Evolutionary conservation across 2,797 vertebrate species (phyloP), one percentile per base, ranked within the genome.

Genomic region (Chelonia mydas): DNA sequence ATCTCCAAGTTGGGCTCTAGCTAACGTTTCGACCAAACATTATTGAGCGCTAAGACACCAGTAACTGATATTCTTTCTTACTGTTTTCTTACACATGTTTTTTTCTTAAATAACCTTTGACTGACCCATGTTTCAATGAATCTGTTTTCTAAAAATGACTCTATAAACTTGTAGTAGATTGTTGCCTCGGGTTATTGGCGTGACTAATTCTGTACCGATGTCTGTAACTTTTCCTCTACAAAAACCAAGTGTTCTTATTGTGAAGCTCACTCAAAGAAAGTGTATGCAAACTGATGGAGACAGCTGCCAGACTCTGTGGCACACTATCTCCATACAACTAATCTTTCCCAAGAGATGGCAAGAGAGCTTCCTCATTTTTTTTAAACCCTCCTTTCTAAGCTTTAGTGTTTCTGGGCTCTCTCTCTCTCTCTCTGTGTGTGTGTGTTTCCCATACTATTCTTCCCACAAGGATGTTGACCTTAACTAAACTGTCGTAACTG

Each of bases 1-100:
- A 88, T n/a, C 11, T 74, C 90, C 57, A 84, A 95, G 49, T 41
- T 90, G 88, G 88, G 45, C 37, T 91, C 9, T 88, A 94, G 3
- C 61, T 91, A 88, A 80, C 4, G 1, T 55, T 55, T 77, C 50
- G 79, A 27, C 79, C 54, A 1, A 49, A 23, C 90, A 88, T n/a
- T 85, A 47, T 74, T 90, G 85, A 92, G 83, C 53, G 86, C 86
- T 51, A 87, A 88, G 87, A 81, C 25, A 37, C 65, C 9, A 37
- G 33, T 68, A 68, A 68, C n/a, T 2, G 16, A 21, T 68, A 37
- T 65, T 65, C 61, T 65, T n/a, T n/a, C 33, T 5, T 61, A 61
- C 31, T 21, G n/a, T 37, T 68, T 68, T 37, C 65, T 68, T 68
- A 68, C 65, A 68, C n/a, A 37, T 68, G n/a, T 37, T 68, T 68